phyloP scores from a whole-genome alignment of 2,888 invertebrate species.

The Aethes cnicana region DNA sequence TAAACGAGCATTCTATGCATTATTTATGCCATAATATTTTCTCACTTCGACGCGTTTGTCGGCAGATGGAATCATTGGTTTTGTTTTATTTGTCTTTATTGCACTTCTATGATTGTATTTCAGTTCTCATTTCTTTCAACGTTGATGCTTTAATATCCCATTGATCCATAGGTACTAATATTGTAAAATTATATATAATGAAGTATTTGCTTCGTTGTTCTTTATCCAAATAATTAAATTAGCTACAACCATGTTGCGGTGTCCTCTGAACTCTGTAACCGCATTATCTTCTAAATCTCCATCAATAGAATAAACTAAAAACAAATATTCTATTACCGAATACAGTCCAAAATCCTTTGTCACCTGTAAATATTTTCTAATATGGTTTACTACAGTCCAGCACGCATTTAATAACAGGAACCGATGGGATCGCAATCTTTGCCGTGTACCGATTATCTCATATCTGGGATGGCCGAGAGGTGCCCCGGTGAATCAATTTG shows the following conservation, averaged over 20 bases:
- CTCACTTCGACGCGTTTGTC: conserved; percentile 43
- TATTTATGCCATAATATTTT: conserved; percentile 63
- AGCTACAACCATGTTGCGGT: conserved; percentile 5
- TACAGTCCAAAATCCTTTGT: conserved; percentile 32
- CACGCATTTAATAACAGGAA: conserved; percentile 36
- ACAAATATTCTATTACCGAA: conserved; percentile 1
- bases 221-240: background rate
- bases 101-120: conserved; percentile 12
- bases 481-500: conserved; percentile 44
- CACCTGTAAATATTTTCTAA: conserved; percentile 33
- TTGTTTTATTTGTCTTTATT: conserved; percentile 32
- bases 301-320: background rate
- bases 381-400: conserved; percentile 40
- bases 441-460: conserved; percentile 30
- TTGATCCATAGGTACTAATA: too few relatives aligned
- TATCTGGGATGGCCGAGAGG: conserved; percentile 35
- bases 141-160: background rate
- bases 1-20: conserved; percentile 35
- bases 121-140: conserved; percentile 2
- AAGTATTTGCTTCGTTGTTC: too few relatives aligned
- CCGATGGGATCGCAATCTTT: conserved; percentile 43
- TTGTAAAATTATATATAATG: too few relatives aligned
- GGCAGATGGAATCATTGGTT: conserved; percentile 34
- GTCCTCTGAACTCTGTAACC: conserved; percentile 2
- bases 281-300: conserved; percentile 17